A percentile compares a stretch with the other conserved stretches of the same genome.
Conservation (phyloP, 1,140 invertebrate species). For the Drosophila punjabiensis region DNA sequence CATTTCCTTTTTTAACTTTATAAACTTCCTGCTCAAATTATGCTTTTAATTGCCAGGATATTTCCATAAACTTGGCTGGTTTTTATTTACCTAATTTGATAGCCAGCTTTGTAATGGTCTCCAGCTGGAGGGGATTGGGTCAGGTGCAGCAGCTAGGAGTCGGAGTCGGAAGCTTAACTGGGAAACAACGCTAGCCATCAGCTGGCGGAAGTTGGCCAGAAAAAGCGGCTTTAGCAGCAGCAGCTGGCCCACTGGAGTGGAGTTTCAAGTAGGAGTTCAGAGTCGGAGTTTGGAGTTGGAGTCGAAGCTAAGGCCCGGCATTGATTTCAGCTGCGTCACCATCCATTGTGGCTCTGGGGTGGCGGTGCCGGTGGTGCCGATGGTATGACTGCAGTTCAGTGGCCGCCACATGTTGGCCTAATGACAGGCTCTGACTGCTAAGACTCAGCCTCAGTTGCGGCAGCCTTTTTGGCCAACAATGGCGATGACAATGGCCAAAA, state of each 20-base stretch:
- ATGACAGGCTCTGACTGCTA: constrained; percentile 62
- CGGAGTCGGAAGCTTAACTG: constrained; percentile 53
- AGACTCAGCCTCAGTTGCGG: constrained; percentile 34
- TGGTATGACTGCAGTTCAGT: constrained; percentile 28
- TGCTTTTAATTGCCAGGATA: background rate
- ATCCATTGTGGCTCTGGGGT: constrained; percentile 51
- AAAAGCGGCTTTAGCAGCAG: constrained; percentile 1
- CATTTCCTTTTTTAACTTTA: background rate
- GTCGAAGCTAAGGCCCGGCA: constrained; percentile 31
- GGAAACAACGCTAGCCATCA: constrained; percentile 24
- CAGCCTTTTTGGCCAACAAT: constrained; percentile 33
- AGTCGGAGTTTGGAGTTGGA: background rate
- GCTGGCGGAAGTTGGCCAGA: constrained; percentile 69
- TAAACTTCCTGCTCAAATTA: background rate
- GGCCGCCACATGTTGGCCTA: constrained; percentile 62
- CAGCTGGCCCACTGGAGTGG: constrained; percentile 33
- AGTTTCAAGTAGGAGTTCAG: constrained; percentile 29
- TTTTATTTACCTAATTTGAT: constrained; percentile 1
- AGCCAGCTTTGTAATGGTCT: background rate
- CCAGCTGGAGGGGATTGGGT: constrained; percentile 10
- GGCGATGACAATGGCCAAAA: constrained; percentile 57
- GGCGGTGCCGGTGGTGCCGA: constrained; percentile 4
- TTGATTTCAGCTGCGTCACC: constrained; percentile 82
- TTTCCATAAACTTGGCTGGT: background rate
- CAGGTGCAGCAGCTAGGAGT: constrained; percentile 30